Percentiles rank a stretch among this genome's conserved stretches.
Evolutionary conservation across 2,888 invertebrate genomes (phyloP).

Genomic region (Macaria notata): DNA sequence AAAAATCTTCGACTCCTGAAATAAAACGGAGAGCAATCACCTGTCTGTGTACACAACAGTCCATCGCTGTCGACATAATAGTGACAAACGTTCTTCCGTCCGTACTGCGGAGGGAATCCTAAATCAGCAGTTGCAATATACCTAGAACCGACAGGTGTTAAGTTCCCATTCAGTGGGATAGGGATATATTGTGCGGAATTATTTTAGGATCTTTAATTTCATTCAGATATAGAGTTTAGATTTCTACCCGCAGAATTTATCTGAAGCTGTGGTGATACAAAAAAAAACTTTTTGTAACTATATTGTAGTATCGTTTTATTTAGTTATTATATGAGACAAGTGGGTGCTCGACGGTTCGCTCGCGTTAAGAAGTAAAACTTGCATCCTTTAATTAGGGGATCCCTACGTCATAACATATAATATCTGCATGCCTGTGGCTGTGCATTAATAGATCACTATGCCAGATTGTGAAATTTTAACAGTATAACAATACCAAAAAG

Average conservation of each 20-base stretch:
- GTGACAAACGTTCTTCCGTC: slow-evolving; percentile 32
- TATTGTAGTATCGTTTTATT: no score
- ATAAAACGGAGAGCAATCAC: slow-evolving; percentile 25
- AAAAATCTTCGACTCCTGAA: not conserved
- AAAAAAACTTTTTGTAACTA: no score
- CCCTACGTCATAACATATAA: no score
- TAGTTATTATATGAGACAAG: no score
- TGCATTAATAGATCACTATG: no score
- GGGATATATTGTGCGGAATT: not conserved
- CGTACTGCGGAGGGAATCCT: slow-evolving; percentile 24
- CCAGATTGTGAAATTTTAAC: no score
- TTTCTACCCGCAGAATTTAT: not conserved
- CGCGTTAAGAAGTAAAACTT: no score
- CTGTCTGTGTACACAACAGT: slow-evolving; percentile 31
- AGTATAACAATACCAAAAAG: no score
- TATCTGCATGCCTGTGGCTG: no score
- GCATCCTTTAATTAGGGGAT: no score
- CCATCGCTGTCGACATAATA: slow-evolving; percentile 37
- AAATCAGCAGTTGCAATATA: slow-evolving; percentile 26
- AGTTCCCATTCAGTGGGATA: slow-evolving; percentile 6
- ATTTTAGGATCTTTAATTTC: not conserved
- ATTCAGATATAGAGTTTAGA: not conserved
- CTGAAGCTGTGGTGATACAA: not conserved
- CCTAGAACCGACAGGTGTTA: slow-evolving; percentile 20
- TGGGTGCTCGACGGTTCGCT: no score